A percentile compares a stretch with the other conserved stretches of the same genome.
Evolutionary conservation across 2,888 invertebrate species (phyloP).

Genomic region (Scelioninae gen. 1): DNA sequence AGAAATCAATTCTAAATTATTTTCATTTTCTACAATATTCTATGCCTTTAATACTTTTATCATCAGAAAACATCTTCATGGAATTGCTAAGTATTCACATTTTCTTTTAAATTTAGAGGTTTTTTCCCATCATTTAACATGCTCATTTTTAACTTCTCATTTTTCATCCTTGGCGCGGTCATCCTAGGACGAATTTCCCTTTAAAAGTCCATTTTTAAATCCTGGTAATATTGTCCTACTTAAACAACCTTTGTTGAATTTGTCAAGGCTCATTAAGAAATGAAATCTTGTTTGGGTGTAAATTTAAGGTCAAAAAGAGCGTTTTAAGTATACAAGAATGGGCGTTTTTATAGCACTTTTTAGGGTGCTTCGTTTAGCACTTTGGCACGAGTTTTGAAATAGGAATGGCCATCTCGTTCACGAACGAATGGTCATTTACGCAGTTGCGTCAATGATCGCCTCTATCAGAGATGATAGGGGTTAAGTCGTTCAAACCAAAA

Average conservation of each 20-base stretch:
- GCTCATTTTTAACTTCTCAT: not conserved
- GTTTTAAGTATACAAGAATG: conserved; percentile 1
- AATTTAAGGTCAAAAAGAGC: conserved; percentile 4
- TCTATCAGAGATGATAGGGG: conserved; percentile 44
- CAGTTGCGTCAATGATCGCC: conserved; percentile 46
- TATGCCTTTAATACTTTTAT: too few relatives aligned
- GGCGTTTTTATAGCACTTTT: conserved; percentile 8
- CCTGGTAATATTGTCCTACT: not conserved
- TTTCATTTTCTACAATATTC: too few relatives aligned
- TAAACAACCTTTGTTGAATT: conserved; percentile 1
- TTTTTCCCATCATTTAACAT: not conserved
- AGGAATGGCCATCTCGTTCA: conserved; percentile 12
- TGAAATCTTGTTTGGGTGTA: conserved; percentile 13
- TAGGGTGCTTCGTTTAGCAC: not conserved
- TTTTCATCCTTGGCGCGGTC: not conserved
- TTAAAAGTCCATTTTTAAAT: not conserved
- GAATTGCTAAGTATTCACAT: not conserved
- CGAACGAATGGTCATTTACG: conserved; percentile 27
- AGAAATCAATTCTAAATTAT: too few relatives aligned
- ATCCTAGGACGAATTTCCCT: not conserved
- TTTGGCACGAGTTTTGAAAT: conserved; percentile 36
- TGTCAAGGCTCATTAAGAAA: conserved; percentile 26
- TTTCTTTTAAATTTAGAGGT: not conserved
- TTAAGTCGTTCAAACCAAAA: conserved; percentile 26
- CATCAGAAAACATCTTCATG: too few relatives aligned